A percentile compares a stretch with the other conserved stretches of the same genome.
These are phyloP conservation scores for Nomada fabriciana DNA, from an alignment of 2,888 invertebrate genomes.

Conservation along the genomic window DNA sequence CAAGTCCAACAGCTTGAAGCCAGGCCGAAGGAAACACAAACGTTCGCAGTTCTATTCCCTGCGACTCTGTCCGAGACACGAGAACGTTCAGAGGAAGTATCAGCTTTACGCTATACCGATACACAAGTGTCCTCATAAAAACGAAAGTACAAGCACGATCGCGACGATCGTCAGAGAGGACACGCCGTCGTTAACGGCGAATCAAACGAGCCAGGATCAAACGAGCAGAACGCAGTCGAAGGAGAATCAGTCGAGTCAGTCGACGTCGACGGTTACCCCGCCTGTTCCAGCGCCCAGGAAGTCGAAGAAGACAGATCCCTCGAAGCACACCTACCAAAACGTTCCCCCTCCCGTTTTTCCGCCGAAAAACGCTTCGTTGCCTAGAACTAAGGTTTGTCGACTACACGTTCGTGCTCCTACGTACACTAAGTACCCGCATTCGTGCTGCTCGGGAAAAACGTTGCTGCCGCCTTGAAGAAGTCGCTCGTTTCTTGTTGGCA, in stretches of 20 bases:
- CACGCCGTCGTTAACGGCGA: conserved; percentile 58
- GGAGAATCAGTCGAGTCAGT: conserved; percentile 17
- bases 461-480: conserved; percentile 47
- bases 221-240: not conserved
- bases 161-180: conserved; percentile 72
- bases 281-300: conserved; percentile 78
- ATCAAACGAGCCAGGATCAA: conserved; percentile 11
- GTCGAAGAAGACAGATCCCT: conserved; percentile 76
- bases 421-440: conserved; percentile 61
- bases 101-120: conserved; percentile 82
- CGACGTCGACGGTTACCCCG: conserved; percentile 17
- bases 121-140: conserved; percentile 79
- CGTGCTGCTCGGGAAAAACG: conserved; percentile 62
- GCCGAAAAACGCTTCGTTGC: conserved; percentile 72
- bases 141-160: conserved; percentile 72
- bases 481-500: conserved; percentile 21
- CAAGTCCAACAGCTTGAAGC: conserved; percentile 81
- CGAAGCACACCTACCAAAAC: conserved; percentile 85
- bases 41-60: conserved; percentile 75
- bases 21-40: conserved; percentile 80
- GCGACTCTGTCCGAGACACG: conserved; percentile 78
- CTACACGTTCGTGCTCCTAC: conserved; percentile 58
- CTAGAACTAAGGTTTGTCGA: conserved; percentile 80
- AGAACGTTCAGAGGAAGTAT: conserved; percentile 73
- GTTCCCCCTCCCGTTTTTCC: conserved; percentile 85